Base-by-base conservation (phyloP, 2,888 invertebrate species). In the Tinea trinotella region DNA sequence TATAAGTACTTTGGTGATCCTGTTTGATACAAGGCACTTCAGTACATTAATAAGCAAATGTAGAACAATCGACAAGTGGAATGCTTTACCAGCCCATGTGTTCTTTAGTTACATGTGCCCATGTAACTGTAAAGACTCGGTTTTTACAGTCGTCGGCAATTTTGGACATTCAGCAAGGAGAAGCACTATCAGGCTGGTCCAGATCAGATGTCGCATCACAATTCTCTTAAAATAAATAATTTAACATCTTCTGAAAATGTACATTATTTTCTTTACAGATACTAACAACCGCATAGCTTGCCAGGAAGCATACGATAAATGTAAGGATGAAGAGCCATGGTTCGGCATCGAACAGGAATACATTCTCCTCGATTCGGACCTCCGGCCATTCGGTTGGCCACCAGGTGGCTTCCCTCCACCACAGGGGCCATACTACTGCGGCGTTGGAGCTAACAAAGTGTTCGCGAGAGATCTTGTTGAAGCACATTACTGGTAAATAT, bases 381-480 rank as follows among this genome's bases (percentile, higher is more conserved):
- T 92, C 40, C 90, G 95, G 69, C 97, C 97, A 44, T 90, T 96
- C 65, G 97, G 97, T 24, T 97, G 97, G 97, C 96, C 97, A 40
- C 95, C 94, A 64, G 94, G 95, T 68, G 97, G 97, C 50, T 96
- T 92, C 76, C 97, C 97, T 0, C 95, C 95, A 54, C 96, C 96
- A n/a, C 96, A 97, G 74, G 98, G 98, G 1, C 99, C 99, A 1
- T 99, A 99, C 87, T 99, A 99, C 77, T 99, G 99, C 74, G 98
- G 98, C 49, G 98, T 98, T 4, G 98, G 98, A 4, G 96, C 98
- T 54, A 92, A 96, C 76, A 96, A 94, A 76, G 97, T 97, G 5
- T 97, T 94, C 75, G 99, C 97, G 9, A 90, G 99, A 53, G 98
- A 99, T 73, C 92, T 99, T 58, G 97, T 98, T 22, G 98, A 98